Conservation (phyloP, 2,888 invertebrate species). For the Lithophane leautieri region DNA sequence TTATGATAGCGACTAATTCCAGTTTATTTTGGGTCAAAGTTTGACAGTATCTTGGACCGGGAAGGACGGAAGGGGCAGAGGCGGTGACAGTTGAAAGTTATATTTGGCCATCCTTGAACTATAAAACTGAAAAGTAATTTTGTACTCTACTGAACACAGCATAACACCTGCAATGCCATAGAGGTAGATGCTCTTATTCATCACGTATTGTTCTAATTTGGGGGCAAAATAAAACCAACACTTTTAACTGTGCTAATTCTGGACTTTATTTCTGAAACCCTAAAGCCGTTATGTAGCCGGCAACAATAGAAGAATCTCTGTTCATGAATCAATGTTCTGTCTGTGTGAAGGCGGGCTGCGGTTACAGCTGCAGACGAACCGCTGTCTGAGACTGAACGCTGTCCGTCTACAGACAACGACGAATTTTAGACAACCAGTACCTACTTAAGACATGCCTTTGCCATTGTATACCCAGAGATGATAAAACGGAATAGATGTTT, state of each 20-base stretch:
- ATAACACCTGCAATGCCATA: neutral
- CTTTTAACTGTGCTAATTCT: neutral
- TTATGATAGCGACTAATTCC: neutral
- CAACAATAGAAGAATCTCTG: neutral
- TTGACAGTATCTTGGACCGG: too few relatives aligned
- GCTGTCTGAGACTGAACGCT: constrained; percentile 37
- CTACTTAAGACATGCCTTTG: neutral
- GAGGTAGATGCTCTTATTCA: neutral
- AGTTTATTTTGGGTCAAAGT: neutral
- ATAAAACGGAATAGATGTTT: too few relatives aligned
- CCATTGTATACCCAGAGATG: neutral
- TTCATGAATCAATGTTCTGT: too few relatives aligned
- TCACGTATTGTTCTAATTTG: neutral
- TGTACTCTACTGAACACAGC: neutral
- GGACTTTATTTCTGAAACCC: neutral
- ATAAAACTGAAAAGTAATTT: neutral
- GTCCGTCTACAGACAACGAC: constrained; percentile 19
- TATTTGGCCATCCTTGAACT: neutral
- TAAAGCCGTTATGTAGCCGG: neutral
- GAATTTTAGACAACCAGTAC: constrained; percentile 14
- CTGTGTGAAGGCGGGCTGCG: constrained; percentile 52
- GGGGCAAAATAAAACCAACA: neutral
- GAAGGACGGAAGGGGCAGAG: too few relatives aligned
- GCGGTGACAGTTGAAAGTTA: neutral
- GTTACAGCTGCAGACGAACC: constrained; percentile 64